Evolutionary conservation across 2,888 invertebrate species (phyloP).

Genomic region (Pherbina coryleti): DNA sequence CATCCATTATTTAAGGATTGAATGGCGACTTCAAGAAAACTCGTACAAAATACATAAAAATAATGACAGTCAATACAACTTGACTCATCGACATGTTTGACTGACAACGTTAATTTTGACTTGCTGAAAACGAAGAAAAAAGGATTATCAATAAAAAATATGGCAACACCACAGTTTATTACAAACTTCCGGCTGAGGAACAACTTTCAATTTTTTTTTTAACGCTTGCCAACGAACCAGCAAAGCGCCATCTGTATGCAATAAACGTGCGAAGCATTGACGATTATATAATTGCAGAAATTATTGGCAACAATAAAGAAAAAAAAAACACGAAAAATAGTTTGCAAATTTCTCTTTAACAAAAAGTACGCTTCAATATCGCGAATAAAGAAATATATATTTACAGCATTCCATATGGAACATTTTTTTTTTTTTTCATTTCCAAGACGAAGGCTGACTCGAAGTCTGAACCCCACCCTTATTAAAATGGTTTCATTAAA

Average conservation of each 20-base stretch:
- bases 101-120: background rate
- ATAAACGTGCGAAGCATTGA: background rate
- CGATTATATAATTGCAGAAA: conserved; percentile 16
- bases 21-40: background rate
- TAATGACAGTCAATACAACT: background rate
- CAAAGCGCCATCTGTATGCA: conserved; percentile 13
- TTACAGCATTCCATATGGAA: too few species aligned
- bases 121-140: conserved; percentile 11
- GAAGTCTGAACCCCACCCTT: too few species aligned
- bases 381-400: too few species aligned
- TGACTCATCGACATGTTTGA: background rate
- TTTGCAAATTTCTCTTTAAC: background rate
- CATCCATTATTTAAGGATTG: conserved; percentile 3
- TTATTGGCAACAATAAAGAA: background rate
- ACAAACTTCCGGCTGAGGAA: conserved; percentile 27
- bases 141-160: conserved; percentile 1
- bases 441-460: too few species aligned
- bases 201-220: conserved; percentile 8
- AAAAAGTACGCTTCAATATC: background rate
- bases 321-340: background rate
- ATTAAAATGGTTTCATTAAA: too few species aligned
- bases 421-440: too few species aligned
- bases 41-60: background rate
- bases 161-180: conserved; percentile 29
- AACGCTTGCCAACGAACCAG: background rate